Percentiles rank a stretch among this genome's conserved stretches.
These are phyloP conservation scores for Amniataba percoides DNA, from an alignment of 2,797 vertebrate species.

Conservation along the genomic window DNA sequence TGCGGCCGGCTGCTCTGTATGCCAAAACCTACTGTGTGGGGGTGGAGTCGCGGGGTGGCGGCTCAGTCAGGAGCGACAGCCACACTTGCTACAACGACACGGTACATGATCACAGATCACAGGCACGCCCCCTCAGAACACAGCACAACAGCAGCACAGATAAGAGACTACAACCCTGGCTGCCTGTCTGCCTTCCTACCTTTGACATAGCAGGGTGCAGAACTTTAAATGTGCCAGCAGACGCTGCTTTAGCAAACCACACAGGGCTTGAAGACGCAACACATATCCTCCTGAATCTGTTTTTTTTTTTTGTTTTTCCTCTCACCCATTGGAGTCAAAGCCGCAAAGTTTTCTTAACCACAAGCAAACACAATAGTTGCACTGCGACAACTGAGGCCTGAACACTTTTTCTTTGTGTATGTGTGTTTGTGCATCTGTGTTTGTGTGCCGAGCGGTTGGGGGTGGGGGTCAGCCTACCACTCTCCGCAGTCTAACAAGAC, in stretches of 20 bases:
- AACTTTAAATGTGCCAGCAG: constrained; percentile 72
- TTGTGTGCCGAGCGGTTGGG: constrained; percentile 55
- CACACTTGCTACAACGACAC: constrained; percentile 77
- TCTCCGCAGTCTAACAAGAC: constrained; percentile 79
- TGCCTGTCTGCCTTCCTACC: constrained; percentile 75
- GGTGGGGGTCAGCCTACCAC: constrained; percentile 68
- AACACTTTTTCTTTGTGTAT: constrained; percentile 32
- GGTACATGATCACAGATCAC: constrained; percentile 84
- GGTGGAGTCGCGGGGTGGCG: constrained; percentile 72
- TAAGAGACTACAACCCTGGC: constrained; percentile 75
- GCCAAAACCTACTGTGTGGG: constrained; percentile 67
- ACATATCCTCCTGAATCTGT: constrained; percentile 66
- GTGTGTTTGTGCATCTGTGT: constrained; percentile 31
- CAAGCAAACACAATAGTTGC: constrained; percentile 65
- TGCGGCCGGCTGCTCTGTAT: constrained; percentile 71
- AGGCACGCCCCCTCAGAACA: constrained; percentile 83
- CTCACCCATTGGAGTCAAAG: constrained; percentile 64
- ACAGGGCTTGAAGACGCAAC: constrained; percentile 61
- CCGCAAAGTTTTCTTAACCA: constrained; percentile 71
- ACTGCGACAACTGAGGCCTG: constrained; percentile 57
- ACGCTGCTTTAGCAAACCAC: constrained; percentile 72
- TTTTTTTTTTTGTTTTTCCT: constrained; percentile 46
- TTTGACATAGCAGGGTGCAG: constrained; percentile 68
- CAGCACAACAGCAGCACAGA: constrained; percentile 76
- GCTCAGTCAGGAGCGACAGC: constrained; percentile 80